Base-by-base conservation (phyloP, 1,140 invertebrate species). In the Cyphomyrmex costatus region DNA sequence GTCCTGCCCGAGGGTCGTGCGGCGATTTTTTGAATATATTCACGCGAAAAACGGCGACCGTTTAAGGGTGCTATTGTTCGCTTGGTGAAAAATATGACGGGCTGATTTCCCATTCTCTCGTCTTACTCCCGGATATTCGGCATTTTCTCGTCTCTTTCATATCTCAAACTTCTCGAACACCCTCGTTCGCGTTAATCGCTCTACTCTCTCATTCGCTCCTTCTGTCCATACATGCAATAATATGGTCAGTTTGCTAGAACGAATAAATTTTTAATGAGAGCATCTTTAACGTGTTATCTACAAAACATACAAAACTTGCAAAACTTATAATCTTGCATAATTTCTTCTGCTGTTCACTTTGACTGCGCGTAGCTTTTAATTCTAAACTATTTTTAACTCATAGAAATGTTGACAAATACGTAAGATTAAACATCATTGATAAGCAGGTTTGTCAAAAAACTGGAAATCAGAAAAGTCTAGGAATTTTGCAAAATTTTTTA, bases 61-160 rank as follows among this genome's bases (percentile, higher is more conserved):
- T 92, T 92, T 90, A 92, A 91, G 73, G 70, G 46, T 61, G 30
- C 46, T 83, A 92, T 92, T 92, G 91, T 92, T 92, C 90, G 77
- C 14, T 3, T 5, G n/a, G 19, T 51, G 63, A 60, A 46, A 85
- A 86, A 88, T 89, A 71, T 73, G 83, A 91, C 76, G 68, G 68
- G 85, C 36, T 68, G 66, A 60, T 49, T 5, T 58, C 27, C 49
- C 70, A 73, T 65, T 82, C 68, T 77, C 70, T 68, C 87, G 21
- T 61, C 61, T 65, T 46, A 51, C 4, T 42, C 73, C 71, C 61
- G 58, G 33, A 78, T 33, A 19, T 73, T 74, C 58, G n/a, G 42
- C 14, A 63, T 78, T 74, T 76, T 60, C 58, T 82, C 51, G 30
- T 80, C 58, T 56, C 65, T 76, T 83, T 70, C 68, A 30, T 60